phyloP scores from a whole-genome alignment of 2,888 invertebrate species.

The Didymodactylos carnosus region DNA sequence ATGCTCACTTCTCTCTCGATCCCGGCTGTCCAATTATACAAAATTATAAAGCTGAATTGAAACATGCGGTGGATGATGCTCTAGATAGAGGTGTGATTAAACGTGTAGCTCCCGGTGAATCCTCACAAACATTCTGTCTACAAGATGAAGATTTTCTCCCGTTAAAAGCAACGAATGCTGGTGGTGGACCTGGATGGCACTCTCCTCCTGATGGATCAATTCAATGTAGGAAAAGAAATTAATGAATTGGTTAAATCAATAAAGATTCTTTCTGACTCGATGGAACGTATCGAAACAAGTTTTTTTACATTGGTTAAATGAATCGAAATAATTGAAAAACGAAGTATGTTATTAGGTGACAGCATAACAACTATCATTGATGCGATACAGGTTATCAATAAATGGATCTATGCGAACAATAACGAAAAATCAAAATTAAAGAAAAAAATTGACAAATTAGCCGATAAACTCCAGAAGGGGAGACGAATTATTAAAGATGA shows the following conservation, averaged over 20 bases:
- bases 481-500: neutral
- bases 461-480: neutral
- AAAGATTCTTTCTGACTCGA: neutral
- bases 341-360: neutral
- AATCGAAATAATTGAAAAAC: neutral
- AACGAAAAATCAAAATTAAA: neutral
- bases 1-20: neutral
- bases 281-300: neutral
- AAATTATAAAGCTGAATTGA: neutral
- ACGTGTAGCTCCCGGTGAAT: neutral
- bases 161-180: neutral
- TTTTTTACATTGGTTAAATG: neutral
- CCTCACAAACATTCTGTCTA: neutral
- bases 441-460: neutral
- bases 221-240: too few relatives aligned
- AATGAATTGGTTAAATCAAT: too few relatives aligned
- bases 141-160: neutral
- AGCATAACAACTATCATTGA: neutral
- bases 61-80: neutral
- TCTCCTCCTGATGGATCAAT: neutral
- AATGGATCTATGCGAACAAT: neutral
- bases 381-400: neutral
- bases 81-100: neutral
- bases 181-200: neutral
- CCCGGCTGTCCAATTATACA: neutral